Evolutionary conservation across 2,113 vertebrate species (phyloP), one percentile per base, ranked within the genome.

Genomic region (Leiothrix lutea): DNA sequence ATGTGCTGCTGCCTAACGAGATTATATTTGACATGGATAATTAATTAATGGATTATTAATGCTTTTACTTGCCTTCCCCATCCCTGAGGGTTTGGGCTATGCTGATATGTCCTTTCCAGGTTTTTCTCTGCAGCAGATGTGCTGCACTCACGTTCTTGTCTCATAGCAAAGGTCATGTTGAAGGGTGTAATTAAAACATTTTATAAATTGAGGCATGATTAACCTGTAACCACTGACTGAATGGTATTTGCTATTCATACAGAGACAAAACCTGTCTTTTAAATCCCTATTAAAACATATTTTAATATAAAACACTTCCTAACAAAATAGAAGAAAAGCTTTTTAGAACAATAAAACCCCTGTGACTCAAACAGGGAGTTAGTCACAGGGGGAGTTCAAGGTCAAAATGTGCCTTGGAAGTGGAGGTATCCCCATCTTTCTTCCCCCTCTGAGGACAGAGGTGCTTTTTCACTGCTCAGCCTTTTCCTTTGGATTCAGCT

Each of bases 251-350:
- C 23, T 50, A 3, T 14, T 19, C 22, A 6, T 2, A 10, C 25
- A 51, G 58, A 22, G 33, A 14, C 51, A 79, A 56, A 73, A 22
- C 5, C 11, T 54, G 33, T 38, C 23, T 47, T 75, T 77, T 7
- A 64, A 77, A 65, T 45, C n/a, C 18, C 21, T 44, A 8, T 35
- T 42, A 23, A 56, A 50, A 33, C 0, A 0, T 14, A 17, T 28
- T 51, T 78, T 36, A n/a, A 38, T 47, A 33, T 13, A 36, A 83
- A 79, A 23, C 1, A 4, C 7, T 69, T 56, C 6, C 31, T 60
- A 0, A 42, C 42, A 50, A n/a, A n/a, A 22, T 1, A 12, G 13
- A 77, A 42, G 15, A 44, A 38, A 70, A 42, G 7, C 11, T 33
- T 40, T 80, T 58, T 23, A 33, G 53, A 64, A 21, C 14, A 10